Evolutionary conservation across 2,888 invertebrate species (phyloP).

Genomic region (Lasioglossum villosulum): DNA sequence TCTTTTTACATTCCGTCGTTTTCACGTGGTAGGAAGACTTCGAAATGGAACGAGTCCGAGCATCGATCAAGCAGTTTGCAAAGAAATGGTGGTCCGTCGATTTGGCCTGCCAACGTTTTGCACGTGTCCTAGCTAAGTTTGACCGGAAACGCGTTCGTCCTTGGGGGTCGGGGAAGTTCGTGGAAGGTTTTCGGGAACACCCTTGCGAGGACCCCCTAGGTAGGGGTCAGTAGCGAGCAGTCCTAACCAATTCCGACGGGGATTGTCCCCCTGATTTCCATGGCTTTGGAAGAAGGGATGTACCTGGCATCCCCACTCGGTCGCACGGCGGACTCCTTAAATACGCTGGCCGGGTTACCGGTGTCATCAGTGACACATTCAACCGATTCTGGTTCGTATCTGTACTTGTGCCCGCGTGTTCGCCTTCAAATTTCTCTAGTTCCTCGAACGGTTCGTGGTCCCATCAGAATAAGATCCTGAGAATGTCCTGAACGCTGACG

Average conservation of each 20-base stretch:
- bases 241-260: not conserved
- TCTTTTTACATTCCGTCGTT: not conserved
- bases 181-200: not conserved
- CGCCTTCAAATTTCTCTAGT: not conserved
- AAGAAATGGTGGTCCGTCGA: not conserved
- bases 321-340: slow-evolving; percentile 48
- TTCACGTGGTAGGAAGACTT: not conserved
- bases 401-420: not conserved
- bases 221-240: not conserved
- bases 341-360: slow-evolving; percentile 49
- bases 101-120: not conserved
- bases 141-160: not conserved
- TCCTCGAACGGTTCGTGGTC: too few species aligned
- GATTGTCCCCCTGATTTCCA: slow-evolving; percentile 7
- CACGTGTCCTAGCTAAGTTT: not conserved
- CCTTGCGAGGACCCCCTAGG: not conserved
- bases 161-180: not conserved
- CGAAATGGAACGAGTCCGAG: not conserved
- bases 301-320: slow-evolving; percentile 59
- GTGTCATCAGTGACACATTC: slow-evolving; percentile 63
- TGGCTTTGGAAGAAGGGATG: slow-evolving; percentile 44
- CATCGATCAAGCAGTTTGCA: not conserved
- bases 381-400: slow-evolving; percentile 12
- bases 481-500: slow-evolving; percentile 26
- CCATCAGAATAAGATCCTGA: not conserved